These are phyloP conservation scores for Opisthograptis luteolata DNA, from an alignment of 2,888 invertebrate species.

Conservation along the genomic window DNA sequence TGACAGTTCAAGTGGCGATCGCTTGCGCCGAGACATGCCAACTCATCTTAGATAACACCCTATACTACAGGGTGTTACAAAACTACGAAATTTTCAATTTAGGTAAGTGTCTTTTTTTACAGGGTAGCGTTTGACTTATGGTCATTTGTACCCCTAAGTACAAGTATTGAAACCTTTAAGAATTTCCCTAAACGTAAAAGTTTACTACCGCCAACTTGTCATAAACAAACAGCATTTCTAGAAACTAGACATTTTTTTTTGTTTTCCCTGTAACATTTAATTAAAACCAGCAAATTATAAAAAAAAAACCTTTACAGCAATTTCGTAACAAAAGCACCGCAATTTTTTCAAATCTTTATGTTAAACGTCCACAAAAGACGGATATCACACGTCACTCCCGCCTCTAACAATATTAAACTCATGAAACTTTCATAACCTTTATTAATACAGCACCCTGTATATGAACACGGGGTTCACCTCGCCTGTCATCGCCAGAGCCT, in stretches of 20 bases:
- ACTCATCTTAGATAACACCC: slow-evolving; percentile 70
- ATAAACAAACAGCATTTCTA: too few species aligned
- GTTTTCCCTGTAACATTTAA: too few species aligned
- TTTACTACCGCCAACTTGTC: too few species aligned
- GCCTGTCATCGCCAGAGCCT: slow-evolving; percentile 70
- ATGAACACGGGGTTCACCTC: slow-evolving; percentile 54
- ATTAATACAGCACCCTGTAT: slow-evolving; percentile 56
- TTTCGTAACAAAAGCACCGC: too few species aligned
- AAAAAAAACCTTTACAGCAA: too few species aligned
- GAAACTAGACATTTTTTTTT: too few species aligned
- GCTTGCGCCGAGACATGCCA: slow-evolving; percentile 70
- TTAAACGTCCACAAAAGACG: neutral
- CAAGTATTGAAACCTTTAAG: too few species aligned
- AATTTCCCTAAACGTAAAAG: neutral
- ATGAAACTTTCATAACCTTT: slow-evolving; percentile 36
- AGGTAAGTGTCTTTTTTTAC: too few species aligned
- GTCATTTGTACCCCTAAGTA: too few species aligned
- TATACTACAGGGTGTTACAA: slow-evolving; percentile 50
- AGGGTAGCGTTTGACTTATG: too few species aligned
- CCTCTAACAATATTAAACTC: slow-evolving; percentile 22
- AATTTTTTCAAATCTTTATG: neutral
- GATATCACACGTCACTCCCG: slow-evolving; percentile 11
- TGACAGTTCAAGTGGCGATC: slow-evolving; percentile 81
- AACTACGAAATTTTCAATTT: too few species aligned
- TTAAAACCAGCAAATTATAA: too few species aligned